Conservation (phyloP, 2,113 vertebrate genomes). For the Numenius arquata region DNA sequence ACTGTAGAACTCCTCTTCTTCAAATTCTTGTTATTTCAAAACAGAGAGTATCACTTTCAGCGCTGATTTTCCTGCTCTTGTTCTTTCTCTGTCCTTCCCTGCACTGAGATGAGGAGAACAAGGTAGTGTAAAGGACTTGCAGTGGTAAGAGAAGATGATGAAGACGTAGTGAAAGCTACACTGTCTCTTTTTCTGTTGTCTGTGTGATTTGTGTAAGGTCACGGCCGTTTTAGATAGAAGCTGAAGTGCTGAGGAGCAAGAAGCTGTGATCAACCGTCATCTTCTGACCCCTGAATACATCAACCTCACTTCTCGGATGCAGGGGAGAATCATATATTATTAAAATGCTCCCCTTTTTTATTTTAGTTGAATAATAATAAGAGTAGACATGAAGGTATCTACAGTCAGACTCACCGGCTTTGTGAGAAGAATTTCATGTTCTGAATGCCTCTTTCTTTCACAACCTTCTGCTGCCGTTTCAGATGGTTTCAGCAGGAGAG, state of each 20-base stretch:
- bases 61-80: background rate
- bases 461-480: background rate
- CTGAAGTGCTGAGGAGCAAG: background rate
- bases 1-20: background rate
- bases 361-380: background rate
- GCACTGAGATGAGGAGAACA: background rate
- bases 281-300: background rate
- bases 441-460: background rate
- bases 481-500: background rate
- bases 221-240: background rate
- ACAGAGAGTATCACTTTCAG: too few species aligned
- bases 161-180: background rate
- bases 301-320: rapidly evolving
- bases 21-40: background rate
- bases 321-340: background rate
- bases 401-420: background rate
- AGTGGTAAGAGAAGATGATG: background rate
- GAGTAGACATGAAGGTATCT: background rate
- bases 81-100: background rate
- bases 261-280: background rate
- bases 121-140: background rate
- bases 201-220: background rate
- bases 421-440: background rate
- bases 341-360: background rate
- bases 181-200: background rate